Percentiles rank a stretch among this genome's conserved stretches.
These are phyloP conservation scores for Ailurus styani DNA, from an alignment of 2,113 vertebrate genomes.

Conservation along the genomic window DNA sequence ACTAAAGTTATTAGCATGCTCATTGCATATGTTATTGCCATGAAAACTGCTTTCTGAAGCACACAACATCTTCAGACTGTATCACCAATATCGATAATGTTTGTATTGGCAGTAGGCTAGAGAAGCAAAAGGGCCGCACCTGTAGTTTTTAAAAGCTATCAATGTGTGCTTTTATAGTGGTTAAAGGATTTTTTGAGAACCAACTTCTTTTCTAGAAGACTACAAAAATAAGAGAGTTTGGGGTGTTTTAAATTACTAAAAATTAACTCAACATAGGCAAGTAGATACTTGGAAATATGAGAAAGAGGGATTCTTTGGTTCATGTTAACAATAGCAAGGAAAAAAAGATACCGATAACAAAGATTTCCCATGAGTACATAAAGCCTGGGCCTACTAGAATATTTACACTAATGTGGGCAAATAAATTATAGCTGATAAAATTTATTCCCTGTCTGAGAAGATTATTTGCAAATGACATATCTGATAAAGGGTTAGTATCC, in stretches of 20 bases:
- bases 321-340: not conserved
- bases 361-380: not conserved
- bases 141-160: not conserved
- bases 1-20: not conserved
- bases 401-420: not conserved
- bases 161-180: not conserved
- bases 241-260: not conserved
- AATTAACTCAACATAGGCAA: not conserved
- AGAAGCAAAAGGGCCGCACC: not conserved
- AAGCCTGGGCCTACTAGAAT: not conserved
- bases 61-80: not conserved
- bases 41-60: not conserved
- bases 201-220: not conserved
- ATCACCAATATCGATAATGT: not conserved
- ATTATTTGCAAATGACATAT: not conserved
- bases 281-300: not conserved
- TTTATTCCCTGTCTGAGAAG: not conserved
- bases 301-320: not conserved
- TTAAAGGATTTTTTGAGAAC: slow-evolving; percentile 15
- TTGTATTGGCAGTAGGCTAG: not conserved
- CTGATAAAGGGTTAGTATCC: not conserved
- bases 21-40: not conserved
- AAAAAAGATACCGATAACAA: not conserved
- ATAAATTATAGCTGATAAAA: not conserved
- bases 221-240: not conserved